A percentile compares a stretch with the other conserved stretches of the same genome.
Evolutionary conservation across 1,140 invertebrate species (phyloP).

Genomic region (Samia ricini): DNA sequence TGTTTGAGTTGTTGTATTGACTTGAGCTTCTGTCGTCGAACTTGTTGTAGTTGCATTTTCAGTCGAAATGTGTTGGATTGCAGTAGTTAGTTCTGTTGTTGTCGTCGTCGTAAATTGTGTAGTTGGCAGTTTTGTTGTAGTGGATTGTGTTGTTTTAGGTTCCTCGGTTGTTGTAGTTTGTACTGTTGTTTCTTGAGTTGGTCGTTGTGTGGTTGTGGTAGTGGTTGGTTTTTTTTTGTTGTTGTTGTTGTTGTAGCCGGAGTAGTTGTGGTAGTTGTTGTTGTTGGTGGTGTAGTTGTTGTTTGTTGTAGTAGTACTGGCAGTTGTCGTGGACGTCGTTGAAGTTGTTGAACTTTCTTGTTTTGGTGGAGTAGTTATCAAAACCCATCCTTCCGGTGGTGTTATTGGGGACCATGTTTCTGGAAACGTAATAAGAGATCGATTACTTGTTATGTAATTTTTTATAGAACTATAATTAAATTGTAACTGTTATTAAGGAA

Average conservation of each 20-base stretch:
- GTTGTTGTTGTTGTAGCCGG: constrained; percentile 32
- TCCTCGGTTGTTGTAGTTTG: constrained; percentile 1
- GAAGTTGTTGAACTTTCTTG: constrained; percentile 48
- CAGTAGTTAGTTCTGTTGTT: constrained; percentile 8
- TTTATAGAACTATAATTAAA: not conserved
- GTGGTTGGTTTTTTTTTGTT: constrained; percentile 32
- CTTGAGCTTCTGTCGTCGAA: not conserved
- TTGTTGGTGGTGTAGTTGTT: constrained; percentile 19
- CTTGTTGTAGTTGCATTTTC: constrained; percentile 3
- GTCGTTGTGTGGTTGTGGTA: constrained; percentile 22
- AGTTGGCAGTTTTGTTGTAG: constrained; percentile 8
- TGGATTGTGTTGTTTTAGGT: not conserved
- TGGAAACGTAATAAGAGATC: constrained; percentile 29
- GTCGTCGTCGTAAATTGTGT: constrained; percentile 8
- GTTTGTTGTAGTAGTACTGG: constrained; percentile 1
- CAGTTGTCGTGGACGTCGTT: constrained; percentile 28
- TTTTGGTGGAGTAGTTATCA: constrained; percentile 68
- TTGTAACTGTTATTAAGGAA: too few species aligned
- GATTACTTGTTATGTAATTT: not conserved
- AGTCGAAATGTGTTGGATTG: constrained; percentile 17
- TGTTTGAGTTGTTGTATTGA: constrained; percentile 11
- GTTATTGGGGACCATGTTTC: constrained; percentile 79
- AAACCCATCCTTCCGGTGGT: constrained; percentile 82
- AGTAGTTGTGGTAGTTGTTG: constrained; percentile 23
- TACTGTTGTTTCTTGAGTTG: constrained; percentile 8